Base-by-base conservation (phyloP, 2,888 invertebrate genomes). In the Colletes collaris region DNA sequence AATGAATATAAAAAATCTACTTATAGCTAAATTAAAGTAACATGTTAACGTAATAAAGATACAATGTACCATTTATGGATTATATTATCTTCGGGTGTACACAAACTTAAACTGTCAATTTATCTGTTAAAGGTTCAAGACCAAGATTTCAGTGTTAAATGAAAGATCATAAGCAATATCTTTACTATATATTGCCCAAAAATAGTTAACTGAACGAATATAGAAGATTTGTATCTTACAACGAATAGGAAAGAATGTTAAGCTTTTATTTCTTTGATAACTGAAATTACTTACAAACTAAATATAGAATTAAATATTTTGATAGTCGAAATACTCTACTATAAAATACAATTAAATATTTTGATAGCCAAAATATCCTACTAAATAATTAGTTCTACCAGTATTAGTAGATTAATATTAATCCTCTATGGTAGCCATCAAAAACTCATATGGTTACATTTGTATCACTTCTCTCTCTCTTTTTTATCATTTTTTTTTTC, bases 81-180 rank as follows among this genome's bases (percentile, higher is more conserved):
- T 65, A 56, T 60, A 71, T 52, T 77, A 60, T 59, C 16, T 76
- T 50, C 40, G 52, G 64, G 72, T 82, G 60, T 56, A 78, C 66
- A 79, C 40, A 66, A 82, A 77, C 53, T 68, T 55, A 72, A 82
- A 67, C 37, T 46, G 7, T 35, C 59, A 72, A 75, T 70, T 77
- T 60, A 66, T 49, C 10, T 49, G 49, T 35, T 71, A 67, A n/a
- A 71, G 35, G 49, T 66, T 58, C 67, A 75, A 78, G 70, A 64
- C 16, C 74, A 84, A 84, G 82, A 82, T 78, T 84, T 80, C 86
- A 82, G 84, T 84, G 72, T 70, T 74, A 56, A 13, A 8, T 6
- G 4, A 44, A 27, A 60, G 8, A n/a, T 52, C 46, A 19, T 11
- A 44, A 13, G 0, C 19, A n/a, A 7, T 1, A 46, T 40, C 16